Conservation (phyloP, 2,797 vertebrate genomes). For the Hylomyscus alleni region DNA sequence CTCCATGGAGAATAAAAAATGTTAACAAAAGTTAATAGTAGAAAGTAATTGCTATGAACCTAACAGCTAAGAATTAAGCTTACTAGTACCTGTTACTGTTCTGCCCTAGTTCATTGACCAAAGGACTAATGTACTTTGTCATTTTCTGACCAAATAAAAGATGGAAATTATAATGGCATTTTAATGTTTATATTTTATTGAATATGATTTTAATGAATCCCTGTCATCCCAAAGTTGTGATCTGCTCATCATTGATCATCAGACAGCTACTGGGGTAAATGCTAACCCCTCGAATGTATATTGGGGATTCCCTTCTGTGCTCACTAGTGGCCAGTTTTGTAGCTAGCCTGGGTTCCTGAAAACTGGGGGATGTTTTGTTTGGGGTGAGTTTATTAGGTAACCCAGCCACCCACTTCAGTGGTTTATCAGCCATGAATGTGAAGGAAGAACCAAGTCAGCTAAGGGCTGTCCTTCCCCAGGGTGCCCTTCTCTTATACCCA, state of each 20-base stretch:
- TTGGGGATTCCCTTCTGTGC: not conserved
- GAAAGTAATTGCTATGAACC: constrained; percentile 80
- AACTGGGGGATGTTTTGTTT: constrained; percentile 28
- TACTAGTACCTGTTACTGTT: constrained; percentile 80
- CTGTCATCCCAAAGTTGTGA: constrained; percentile 67
- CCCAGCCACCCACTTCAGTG: constrained; percentile 37
- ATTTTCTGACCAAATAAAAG: constrained; percentile 77
- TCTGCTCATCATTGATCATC: constrained; percentile 63
- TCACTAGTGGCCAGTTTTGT: constrained; percentile 32
- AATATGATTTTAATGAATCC: constrained; percentile 73
- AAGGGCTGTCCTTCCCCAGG: not conserved
- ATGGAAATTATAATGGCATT: constrained; percentile 75
- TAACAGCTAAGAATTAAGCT: constrained; percentile 78
- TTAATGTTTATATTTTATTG: constrained; percentile 84
- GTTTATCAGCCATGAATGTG: constrained; percentile 7
- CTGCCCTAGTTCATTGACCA: constrained; percentile 78
- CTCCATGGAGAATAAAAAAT: constrained; percentile 70
- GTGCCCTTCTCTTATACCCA: constrained; percentile 19
- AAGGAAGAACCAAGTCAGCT: constrained; percentile 15
- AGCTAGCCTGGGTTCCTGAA: constrained; percentile 35
- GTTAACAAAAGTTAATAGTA: constrained; percentile 83
- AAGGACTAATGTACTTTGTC: constrained; percentile 78
- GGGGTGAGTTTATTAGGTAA: not conserved
- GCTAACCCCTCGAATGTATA: not conserved
- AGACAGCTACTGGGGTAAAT: constrained; percentile 17